These are phyloP conservation scores for Sebastes kiyomatsui DNA, from an alignment of 2,797 vertebrate genomes.

Conservation along the genomic window DNA sequence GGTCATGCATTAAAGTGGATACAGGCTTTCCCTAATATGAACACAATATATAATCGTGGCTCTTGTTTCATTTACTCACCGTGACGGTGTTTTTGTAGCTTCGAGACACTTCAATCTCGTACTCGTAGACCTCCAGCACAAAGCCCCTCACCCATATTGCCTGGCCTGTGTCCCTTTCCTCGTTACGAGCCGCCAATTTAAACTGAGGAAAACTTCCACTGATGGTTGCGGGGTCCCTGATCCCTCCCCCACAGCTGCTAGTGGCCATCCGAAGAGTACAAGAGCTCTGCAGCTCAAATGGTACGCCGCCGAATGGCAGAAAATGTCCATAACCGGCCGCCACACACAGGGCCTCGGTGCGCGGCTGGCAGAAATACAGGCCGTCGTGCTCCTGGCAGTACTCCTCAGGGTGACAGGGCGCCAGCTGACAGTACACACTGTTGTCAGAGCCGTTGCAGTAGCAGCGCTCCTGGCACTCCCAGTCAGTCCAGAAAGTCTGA, in stretches of 20 bases:
- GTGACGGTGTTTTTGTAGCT: slow-evolving; percentile 95
- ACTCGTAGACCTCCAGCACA: slow-evolving; percentile 90
- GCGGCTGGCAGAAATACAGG: slow-evolving; percentile 90
- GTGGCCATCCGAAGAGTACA: slow-evolving; percentile 90
- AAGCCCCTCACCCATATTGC: slow-evolving; percentile 96
- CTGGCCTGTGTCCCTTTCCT: slow-evolving; percentile 94
- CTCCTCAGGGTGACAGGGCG: slow-evolving; percentile 89
- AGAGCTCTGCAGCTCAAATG: slow-evolving; percentile 98
- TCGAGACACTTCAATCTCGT: slow-evolving; percentile 90
- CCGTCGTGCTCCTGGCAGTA: slow-evolving; percentile 90
- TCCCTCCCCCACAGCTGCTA: slow-evolving; percentile 72
- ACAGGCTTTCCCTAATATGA: neutral
- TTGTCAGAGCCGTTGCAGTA: slow-evolving; percentile 97
- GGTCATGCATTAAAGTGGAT: slow-evolving; percentile 3
- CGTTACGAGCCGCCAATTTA: slow-evolving; percentile 87
- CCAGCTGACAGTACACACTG: slow-evolving; percentile 89
- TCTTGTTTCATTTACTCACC: slow-evolving; percentile 82
- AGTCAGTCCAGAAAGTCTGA: slow-evolving; percentile 96
- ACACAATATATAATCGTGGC: neutral
- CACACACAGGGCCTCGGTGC: slow-evolving; percentile 91
- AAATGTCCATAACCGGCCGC: slow-evolving; percentile 94
- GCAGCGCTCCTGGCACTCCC: slow-evolving; percentile 95
- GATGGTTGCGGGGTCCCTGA: slow-evolving; percentile 28
- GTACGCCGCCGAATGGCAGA: slow-evolving; percentile 89
- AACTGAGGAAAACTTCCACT: slow-evolving; percentile 82